A percentile compares a stretch with the other conserved stretches of the same genome.
phyloP scores from a whole-genome alignment of 1,140 invertebrate genomes.

The Leptoteleia sp. region DNA sequence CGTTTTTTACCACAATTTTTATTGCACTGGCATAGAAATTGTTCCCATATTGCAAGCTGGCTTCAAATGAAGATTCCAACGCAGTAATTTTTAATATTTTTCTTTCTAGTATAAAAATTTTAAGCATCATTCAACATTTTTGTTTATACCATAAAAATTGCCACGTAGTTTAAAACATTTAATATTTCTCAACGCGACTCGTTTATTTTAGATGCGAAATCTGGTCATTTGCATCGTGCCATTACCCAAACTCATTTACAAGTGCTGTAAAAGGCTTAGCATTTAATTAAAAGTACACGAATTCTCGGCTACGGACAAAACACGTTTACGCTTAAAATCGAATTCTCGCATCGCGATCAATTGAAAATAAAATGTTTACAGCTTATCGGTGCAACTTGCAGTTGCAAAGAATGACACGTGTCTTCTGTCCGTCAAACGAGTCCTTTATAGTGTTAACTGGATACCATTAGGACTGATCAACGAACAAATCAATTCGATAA shows the following conservation, averaged over 20 bases:
- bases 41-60: too few species aligned
- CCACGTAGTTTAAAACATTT: too few species aligned
- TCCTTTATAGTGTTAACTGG: conserved; percentile 60
- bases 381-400: not conserved
- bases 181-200: too few species aligned
- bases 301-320: conserved; percentile 5
- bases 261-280: conserved; percentile 5
- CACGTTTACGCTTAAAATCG: conserved; percentile 4
- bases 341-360: not conserved
- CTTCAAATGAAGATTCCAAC: too few species aligned
- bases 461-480: conserved; percentile 58
- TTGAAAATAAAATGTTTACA: not conserved
- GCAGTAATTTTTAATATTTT: too few species aligned
- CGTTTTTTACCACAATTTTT: too few species aligned
- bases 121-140: too few species aligned
- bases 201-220: not conserved
- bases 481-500: conserved; percentile 47
- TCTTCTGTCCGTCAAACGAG: conserved; percentile 35
- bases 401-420: conserved; percentile 14
- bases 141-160: too few species aligned
- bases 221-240: not conserved
- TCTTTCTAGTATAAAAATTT: too few species aligned
- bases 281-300: conserved; percentile 27
- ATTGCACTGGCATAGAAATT: too few species aligned
- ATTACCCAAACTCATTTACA: conserved; percentile 7